phyloP scores from a whole-genome alignment of 2,797 vertebrate species.

The Aulostomus chinensis region DNA sequence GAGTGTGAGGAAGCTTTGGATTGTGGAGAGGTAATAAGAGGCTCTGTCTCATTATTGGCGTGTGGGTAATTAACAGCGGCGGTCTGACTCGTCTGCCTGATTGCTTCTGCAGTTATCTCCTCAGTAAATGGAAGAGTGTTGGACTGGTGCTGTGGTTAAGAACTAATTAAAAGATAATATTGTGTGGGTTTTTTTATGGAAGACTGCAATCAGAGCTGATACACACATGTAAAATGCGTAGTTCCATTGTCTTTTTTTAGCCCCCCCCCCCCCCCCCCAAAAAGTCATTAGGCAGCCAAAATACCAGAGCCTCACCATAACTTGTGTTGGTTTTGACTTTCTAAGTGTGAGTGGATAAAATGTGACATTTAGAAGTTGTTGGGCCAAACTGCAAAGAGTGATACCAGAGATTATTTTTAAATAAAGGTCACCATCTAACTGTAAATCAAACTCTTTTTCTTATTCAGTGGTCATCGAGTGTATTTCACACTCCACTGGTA shows the following conservation, averaged over 20 bases:
- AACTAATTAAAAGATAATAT: conserved; percentile 86
- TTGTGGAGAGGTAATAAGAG: conserved; percentile 80
- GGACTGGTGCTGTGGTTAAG: conserved; percentile 74
- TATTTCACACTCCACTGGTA: too few species aligned
- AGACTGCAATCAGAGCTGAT: conserved; percentile 61
- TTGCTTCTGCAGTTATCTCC: conserved; percentile 81
- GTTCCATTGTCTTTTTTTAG: conserved; percentile 37
- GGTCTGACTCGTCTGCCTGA: conserved; percentile 75
- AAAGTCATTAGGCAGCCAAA: too few species aligned
- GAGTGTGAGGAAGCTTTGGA: conserved; percentile 74
- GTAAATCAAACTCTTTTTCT: too few species aligned
- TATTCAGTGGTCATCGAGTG: too few species aligned
- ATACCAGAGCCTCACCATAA: too few species aligned
- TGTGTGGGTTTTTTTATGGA: conserved; percentile 62
- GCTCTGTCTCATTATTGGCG: conserved; percentile 78
- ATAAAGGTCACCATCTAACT: too few species aligned
- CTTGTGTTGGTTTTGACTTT: too few species aligned
- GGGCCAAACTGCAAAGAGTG: too few species aligned
- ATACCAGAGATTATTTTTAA: too few species aligned
- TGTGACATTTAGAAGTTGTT: too few species aligned
- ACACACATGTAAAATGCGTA: conserved; percentile 24
- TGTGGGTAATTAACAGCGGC: conserved; percentile 81
- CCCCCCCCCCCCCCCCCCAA: too few species aligned
- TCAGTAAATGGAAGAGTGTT: conserved; percentile 71
- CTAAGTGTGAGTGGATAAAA: too few species aligned